Evolutionary conservation across 2,888 invertebrate genomes (phyloP).

Genomic region (Eilema caniola): DNA sequence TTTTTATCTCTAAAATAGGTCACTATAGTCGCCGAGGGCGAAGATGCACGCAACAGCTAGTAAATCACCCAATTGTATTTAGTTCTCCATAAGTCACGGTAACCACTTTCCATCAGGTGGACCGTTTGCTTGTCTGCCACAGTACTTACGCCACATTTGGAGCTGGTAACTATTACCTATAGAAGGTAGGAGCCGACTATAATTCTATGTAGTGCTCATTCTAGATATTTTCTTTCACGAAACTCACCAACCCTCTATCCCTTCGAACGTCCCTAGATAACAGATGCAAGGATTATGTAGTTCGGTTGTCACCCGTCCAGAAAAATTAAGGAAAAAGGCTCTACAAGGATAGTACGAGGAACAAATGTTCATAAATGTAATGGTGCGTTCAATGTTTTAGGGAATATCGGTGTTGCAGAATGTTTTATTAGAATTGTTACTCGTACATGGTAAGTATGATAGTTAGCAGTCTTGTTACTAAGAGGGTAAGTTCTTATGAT

Average conservation of each 20-base stretch:
- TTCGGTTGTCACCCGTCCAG: constrained; percentile 31
- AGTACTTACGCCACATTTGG: too few relatives aligned
- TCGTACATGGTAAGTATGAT: constrained; percentile 4
- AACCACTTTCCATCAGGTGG: too few relatives aligned
- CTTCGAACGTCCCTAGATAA: constrained; percentile 28
- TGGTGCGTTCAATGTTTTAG: constrained; percentile 17
- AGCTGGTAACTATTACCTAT: too few relatives aligned
- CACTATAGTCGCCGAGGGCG: too few relatives aligned
- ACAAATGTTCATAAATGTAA: constrained; percentile 32
- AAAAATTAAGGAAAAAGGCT: constrained; percentile 40
- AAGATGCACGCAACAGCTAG: too few relatives aligned
- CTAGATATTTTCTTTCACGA: neutral
- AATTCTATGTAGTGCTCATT: neutral
- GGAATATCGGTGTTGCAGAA: neutral
- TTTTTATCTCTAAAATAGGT: too few relatives aligned
- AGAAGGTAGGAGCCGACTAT: neutral
- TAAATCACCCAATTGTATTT: too few relatives aligned
- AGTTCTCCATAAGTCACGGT: too few relatives aligned
- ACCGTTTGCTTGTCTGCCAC: too few relatives aligned
- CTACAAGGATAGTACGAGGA: constrained; percentile 20
- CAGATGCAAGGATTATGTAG: constrained; percentile 40
- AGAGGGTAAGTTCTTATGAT: neutral
- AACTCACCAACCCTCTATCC: constrained; percentile 19
- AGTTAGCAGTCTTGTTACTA: neutral
- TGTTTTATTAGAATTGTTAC: constrained; percentile 1